Conservation (phyloP, 2,113 vertebrate species). For the Pyrgilauda ruficollis region DNA sequence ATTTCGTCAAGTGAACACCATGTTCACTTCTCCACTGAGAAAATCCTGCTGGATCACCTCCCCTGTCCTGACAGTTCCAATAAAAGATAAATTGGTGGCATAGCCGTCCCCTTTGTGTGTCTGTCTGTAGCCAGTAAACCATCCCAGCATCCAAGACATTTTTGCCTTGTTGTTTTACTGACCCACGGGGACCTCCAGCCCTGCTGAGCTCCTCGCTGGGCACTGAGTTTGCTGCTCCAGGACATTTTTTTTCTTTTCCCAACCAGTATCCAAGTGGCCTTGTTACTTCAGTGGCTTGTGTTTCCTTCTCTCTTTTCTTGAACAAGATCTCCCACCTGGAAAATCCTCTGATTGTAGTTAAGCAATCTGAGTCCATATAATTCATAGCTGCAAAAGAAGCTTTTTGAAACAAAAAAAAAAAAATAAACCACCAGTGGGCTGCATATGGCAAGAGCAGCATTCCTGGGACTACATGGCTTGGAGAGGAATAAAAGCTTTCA, state of each 20-base stretch:
- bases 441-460: slow-evolving; percentile 45
- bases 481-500: slow-evolving; percentile 47
- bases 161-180: not conserved
- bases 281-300: slow-evolving; percentile 8
- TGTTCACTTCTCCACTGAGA: not conserved
- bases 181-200: not conserved
- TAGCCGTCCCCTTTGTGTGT: not conserved
- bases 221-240: not conserved
- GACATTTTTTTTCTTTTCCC: not conserved
- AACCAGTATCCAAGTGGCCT: slow-evolving; percentile 9
- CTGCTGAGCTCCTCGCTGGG: not conserved
- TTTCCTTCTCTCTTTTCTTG: slow-evolving; percentile 35
- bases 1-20: not conserved
- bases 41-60: slow-evolving; percentile 4
- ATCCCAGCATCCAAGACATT: not conserved
- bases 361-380: slow-evolving; percentile 35
- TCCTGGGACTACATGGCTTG: slow-evolving; percentile 46
- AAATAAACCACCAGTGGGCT: not conserved
- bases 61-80: not conserved
- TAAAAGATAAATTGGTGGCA: not conserved
- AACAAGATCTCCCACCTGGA: slow-evolving; percentile 63
- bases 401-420: not conserved
- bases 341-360: slow-evolving; percentile 65
- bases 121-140: slow-evolving; percentile 31
- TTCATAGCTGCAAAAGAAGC: slow-evolving; percentile 53